A percentile compares a stretch with the other conserved stretches of the same genome.
phyloP scores from a whole-genome alignment of 2,888 invertebrate genomes.

The Dynastes grantii region DNA sequence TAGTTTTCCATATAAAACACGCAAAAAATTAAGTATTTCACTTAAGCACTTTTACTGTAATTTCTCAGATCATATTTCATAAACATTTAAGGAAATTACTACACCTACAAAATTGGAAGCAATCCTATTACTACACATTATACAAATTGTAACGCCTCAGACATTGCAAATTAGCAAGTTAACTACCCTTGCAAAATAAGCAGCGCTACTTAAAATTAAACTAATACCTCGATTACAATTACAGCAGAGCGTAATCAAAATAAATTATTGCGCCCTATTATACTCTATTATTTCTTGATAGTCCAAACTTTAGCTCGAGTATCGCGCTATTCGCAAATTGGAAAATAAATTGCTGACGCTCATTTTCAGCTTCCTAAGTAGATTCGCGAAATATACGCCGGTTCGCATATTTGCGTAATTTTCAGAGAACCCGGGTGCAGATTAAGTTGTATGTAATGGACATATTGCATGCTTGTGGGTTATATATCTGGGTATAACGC shows the following conservation, averaged over 20 bases:
- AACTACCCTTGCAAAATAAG: not conserved
- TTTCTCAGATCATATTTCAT: too few relatives aligned
- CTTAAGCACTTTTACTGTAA: too few relatives aligned
- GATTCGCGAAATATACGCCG: constrained; percentile 9
- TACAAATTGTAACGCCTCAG: too few relatives aligned
- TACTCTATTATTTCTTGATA: constrained; percentile 8
- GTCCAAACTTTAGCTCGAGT: constrained; percentile 13
- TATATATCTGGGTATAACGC: constrained; percentile 10
- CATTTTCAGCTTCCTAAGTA: constrained; percentile 20
- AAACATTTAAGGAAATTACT: too few relatives aligned
- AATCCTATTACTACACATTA: too few relatives aligned
- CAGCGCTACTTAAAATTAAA: not conserved
- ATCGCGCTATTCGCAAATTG: constrained; percentile 29
- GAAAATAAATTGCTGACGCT: constrained; percentile 23
- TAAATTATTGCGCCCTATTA: not conserved
- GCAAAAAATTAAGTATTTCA: too few relatives aligned
- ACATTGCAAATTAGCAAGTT: not conserved
- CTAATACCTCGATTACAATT: not conserved
- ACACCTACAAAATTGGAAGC: too few relatives aligned
- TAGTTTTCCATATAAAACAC: too few relatives aligned
- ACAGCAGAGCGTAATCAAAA: not conserved
- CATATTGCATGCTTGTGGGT: constrained; percentile 29
- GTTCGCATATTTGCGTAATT: constrained; percentile 21
- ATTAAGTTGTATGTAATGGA: constrained; percentile 23
- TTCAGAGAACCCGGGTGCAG: not conserved